Evolutionary conservation across 2,888 invertebrate genomes (phyloP), one percentile per base, ranked within the genome.

Genomic region (Pegoplata infirma): DNA sequence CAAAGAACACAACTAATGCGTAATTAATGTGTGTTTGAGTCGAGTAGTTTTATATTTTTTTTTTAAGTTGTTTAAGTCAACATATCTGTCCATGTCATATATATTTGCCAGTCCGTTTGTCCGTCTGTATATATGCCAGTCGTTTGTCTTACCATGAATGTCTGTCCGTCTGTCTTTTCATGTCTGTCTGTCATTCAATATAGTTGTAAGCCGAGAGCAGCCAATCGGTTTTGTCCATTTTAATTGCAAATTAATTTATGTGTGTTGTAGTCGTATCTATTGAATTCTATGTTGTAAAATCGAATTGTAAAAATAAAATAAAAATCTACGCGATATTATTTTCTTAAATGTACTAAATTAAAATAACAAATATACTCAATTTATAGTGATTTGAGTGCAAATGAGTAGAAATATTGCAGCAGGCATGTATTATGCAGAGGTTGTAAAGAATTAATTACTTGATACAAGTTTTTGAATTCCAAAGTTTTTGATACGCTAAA

Each of bases 241-340:
- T 76, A 71, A 76, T 71, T 71, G 64, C 46, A 69, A 23, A 66
- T 71, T 71, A 76, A 76, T 76, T 76, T 71, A 66, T 53, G 28
- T 47, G 21, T 40, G 36, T 25, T 25, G 25, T 25, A n/a, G 36
- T 40, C 12, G 36, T 40, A n/a, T 40, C n/a, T n/a, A n/a, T n/a
- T n/a, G n/a, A n/a, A n/a, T n/a, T n/a, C n/a, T 5, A n/a, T 40
- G n/a, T 40, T 40, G n/a, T 40, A n/a, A 36, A 40, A 40, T 40
- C 36, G 36, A 40, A 40, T 40, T n/a, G n/a, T n/a, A 12, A 12
- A n/a, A 40, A 5, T 8, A n/a, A n/a, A 40, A 36, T 3, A 25
- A 40, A 40, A n/a, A 8, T 40, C 36, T 40, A 40, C n/a, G 5
- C 36, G 2, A n/a, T 2, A 4, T 40, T 40, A n/a, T 40, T 40